Base-by-base conservation (phyloP, 2,888 invertebrate genomes). In the Caenorhabditis parvicauda region DNA sequence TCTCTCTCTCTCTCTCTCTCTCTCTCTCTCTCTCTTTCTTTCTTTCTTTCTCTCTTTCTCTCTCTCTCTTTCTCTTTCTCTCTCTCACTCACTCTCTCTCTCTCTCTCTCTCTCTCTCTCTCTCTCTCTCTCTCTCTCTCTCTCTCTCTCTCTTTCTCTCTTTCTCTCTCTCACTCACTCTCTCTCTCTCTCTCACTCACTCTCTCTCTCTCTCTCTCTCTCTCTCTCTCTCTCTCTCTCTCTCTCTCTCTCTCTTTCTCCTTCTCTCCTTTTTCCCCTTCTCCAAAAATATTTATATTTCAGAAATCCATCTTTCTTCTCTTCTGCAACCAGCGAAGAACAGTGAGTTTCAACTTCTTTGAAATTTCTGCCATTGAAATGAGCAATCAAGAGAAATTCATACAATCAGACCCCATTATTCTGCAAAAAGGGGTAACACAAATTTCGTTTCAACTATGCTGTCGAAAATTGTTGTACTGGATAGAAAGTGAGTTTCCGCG, bases 101-200 rank as follows among this genome's bases (percentile, higher is more conserved):
- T 37, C 39, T 50, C 5, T 50, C 35, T 32, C 22, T 39, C 6
- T 51, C 39, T 47, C 5, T 24, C 25, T 47, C 19, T 35, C 7
- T 37, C 37, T 46, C 46, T 35, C 22, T 17, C 29, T 45, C 24
- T 56, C 32, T 28, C 37, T 42, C 45, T 45, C 29, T 42, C 37
- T 52, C 28, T 53, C 17, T 19, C 21, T 22, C 12, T 44, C 39
- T 29, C 27, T 51, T 55, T 32, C 42, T n/a, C 22, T 17, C 53
- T 28, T 35, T 17, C 39, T 14, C 37, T 19, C 3, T 12, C 32
- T 38, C 27, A 12, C 24, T 35, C 29, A 19, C 46, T 50, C 39
- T 55, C 29, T 42, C 22, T 42, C 12, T 59, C 42, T 46, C 46
- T 44, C 39, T 35, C 51, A 49, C 42, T 45, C 45, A 28, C 29